Evolutionary conservation across 2,888 invertebrate genomes (phyloP).

Genomic region (Ischnus inquisitorius): DNA sequence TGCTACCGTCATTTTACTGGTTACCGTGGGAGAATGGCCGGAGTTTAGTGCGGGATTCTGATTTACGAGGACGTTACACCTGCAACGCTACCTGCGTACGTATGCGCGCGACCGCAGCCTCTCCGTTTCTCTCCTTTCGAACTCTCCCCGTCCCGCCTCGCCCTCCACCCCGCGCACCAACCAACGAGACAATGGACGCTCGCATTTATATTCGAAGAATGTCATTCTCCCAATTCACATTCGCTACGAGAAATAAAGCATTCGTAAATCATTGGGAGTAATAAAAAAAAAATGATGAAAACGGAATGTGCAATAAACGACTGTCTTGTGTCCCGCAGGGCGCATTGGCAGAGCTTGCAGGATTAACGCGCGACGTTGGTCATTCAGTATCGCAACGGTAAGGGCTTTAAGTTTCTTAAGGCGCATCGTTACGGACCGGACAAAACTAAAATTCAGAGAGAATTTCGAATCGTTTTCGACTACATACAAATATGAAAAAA

Average conservation of each 20-base stretch:
- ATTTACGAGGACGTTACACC: slow-evolving; percentile 79
- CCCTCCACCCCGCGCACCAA: background rate
- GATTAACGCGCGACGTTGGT: background rate
- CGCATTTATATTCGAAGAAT: slow-evolving; percentile 30
- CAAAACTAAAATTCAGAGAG: background rate
- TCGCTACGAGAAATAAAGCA: slow-evolving; percentile 11
- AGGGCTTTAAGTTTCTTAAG: background rate
- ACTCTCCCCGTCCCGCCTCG: no score
- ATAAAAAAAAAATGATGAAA: background rate
- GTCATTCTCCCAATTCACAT: slow-evolving; percentile 36
- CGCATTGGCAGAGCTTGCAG: background rate
- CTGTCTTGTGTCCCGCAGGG: background rate
- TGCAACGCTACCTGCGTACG: slow-evolving; percentile 65
- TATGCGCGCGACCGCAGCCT: background rate
- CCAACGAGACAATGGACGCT: slow-evolving; percentile 33
- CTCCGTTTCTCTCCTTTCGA: slow-evolving; percentile 4
- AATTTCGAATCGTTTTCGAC: no score
- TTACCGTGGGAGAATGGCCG: slow-evolving; percentile 70
- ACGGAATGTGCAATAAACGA: background rate
- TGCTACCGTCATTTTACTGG: slow-evolving; percentile 74
- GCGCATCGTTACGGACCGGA: background rate
- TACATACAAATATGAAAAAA: no score
- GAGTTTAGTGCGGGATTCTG: slow-evolving; percentile 76
- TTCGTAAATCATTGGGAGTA: slow-evolving; percentile 1
- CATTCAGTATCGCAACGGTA: background rate